Percentiles rank a stretch among this genome's conserved stretches.
Conservation (phyloP, 2,888 invertebrate genomes). For the Drosophila neonasuta region DNA sequence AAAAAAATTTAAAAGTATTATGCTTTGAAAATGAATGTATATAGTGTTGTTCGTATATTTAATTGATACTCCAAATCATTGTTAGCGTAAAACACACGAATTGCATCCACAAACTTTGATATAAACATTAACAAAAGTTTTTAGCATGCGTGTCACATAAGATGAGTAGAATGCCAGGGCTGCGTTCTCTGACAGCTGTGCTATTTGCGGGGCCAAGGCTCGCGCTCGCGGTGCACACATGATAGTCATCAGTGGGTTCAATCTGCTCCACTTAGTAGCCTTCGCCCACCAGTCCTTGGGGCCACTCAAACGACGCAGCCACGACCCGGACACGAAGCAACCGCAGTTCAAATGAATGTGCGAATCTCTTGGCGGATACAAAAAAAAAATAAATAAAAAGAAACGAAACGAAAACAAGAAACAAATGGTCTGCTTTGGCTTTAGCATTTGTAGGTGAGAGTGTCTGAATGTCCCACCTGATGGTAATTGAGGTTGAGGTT, state of each 20-base stretch:
- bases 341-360: constrained; percentile 17
- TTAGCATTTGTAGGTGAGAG: background rate
- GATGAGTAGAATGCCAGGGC: background rate
- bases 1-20: background rate
- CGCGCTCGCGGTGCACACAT: constrained; percentile 10
- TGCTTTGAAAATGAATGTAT: background rate
- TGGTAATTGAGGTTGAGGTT: constrained; percentile 12
- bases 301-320: constrained; percentile 20
- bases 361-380: background rate
- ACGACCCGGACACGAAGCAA: constrained; percentile 14
- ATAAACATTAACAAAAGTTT: constrained; percentile 23
- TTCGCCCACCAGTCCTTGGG: constrained; percentile 19
- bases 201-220: background rate
- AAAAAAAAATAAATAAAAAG: constrained; percentile 2
- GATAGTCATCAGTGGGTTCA: constrained; percentile 25
- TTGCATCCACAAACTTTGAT: constrained; percentile 7
- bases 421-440: constrained; percentile 6
- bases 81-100: background rate
- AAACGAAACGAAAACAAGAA: background rate
- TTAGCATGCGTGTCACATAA: constrained; percentile 21
- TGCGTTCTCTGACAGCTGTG: constrained; percentile 25
- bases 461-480: constrained; percentile 17
- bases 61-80: background rate
- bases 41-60: background rate
- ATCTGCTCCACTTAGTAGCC: constrained; percentile 36